Conservation (phyloP, 1,140 invertebrate species). For the Leptinotarsa lineolata region DNA sequence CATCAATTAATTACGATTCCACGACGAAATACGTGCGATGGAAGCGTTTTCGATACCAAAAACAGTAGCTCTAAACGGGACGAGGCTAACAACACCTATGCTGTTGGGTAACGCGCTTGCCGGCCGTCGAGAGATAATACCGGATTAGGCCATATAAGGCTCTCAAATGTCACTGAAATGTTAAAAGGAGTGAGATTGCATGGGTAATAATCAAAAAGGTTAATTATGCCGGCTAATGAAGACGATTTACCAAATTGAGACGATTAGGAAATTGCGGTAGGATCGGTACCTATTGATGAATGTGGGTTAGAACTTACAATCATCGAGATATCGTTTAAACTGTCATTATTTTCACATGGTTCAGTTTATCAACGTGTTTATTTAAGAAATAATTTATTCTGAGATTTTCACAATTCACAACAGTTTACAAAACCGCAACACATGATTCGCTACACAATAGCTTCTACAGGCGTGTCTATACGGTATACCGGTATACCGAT, state of each 20-base stretch:
- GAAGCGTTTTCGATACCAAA: background rate
- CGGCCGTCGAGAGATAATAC: background rate
- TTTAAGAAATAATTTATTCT: too few relatives aligned
- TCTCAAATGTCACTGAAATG: conserved; percentile 8
- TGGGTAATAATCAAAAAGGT: background rate
- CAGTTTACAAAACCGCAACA: too few relatives aligned
- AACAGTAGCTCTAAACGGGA: background rate
- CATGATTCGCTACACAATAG: too few relatives aligned
- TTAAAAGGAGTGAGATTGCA: background rate
- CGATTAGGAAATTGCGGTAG: background rate
- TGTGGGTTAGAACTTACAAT: background rate
- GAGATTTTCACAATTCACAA: too few relatives aligned
- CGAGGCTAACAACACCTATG: conserved; percentile 1
- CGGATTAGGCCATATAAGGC: background rate
- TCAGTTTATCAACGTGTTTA: too few relatives aligned
- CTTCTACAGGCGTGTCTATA: too few relatives aligned
- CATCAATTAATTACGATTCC: background rate
- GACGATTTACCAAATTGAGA: conserved; percentile 2
- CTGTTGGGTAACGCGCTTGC: background rate
- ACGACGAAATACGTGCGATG: conserved; percentile 2
- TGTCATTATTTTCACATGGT: background rate
- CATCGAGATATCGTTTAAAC: background rate
- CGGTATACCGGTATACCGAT: too few relatives aligned
- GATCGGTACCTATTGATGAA: background rate
- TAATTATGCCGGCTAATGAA: conserved; percentile 3